Evolutionary conservation across 2,888 invertebrate species (phyloP), one percentile per base, ranked within the genome.

Genomic region (Apotomis turbidana): DNA sequence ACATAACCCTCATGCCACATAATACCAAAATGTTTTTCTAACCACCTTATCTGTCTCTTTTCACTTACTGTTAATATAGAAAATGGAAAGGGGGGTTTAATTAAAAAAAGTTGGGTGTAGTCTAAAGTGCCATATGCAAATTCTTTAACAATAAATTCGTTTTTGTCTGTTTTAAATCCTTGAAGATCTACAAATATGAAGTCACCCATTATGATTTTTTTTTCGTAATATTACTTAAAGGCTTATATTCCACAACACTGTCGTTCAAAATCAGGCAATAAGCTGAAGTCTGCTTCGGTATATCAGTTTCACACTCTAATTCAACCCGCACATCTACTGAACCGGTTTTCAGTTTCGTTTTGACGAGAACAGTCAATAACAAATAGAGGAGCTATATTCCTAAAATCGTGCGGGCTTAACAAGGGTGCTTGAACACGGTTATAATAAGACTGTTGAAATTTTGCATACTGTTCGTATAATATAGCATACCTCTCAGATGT

Each of bases 181-280:
- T 71, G 71, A 52, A 71, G 38, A 67, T 71, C 71, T 4, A 71
- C 60, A 8, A 71, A 58, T 12, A 70, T 12, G 41, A 10, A 27
- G 13, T 68, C n/a, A 8, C 12, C 4, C 6, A 9, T 71, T 61
- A 71, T 71, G 60, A 60, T 70, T 77, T 68, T n/a, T 58, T 58
- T 27, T 3, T 36, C 41, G 58, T 58, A 9, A 55, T 55, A 46
- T 41, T 66, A 44, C 54, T 66, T 27, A 66, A 66, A 4, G 64
- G 55, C 8, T 66, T 55, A 12, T 66, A 66, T 46, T 55, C 55
- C 12, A 55, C 5, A 12, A 55, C 57, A 27, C 27, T 36, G n/a
- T 66, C 55, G 57, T 55, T 66, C 27, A 66, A 57, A 55, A 66
- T 66, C 1, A 66, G n/a, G 6, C 55, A 66, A 4, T 55, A 55